These are phyloP conservation scores for Rhamnusium bicolor DNA, from an alignment of 2,888 invertebrate genomes.

Conservation along the genomic window DNA sequence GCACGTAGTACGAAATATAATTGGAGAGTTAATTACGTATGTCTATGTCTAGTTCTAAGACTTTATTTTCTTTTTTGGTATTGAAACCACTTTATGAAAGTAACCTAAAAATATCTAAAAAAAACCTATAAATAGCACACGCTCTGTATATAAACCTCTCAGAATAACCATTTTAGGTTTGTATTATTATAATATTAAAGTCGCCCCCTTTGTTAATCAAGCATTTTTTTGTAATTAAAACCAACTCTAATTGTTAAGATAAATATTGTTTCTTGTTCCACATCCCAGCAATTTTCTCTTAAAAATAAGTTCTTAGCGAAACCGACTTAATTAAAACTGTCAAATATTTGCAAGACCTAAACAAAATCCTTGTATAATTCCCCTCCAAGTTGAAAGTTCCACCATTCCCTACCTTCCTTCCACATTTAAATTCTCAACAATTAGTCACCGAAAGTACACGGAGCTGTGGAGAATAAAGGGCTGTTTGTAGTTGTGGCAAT, in stretches of 20 bases:
- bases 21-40: too few relatives aligned
- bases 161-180: too few relatives aligned
- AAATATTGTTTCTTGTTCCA: slow-evolving; percentile 1
- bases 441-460: slow-evolving; percentile 21
- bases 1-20: too few relatives aligned
- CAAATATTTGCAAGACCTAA: slow-evolving; percentile 33
- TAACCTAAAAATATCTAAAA: too few relatives aligned
- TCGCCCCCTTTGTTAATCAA: too few relatives aligned
- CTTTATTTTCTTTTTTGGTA: too few relatives aligned
- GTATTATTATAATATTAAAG: too few relatives aligned
- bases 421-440: slow-evolving; percentile 17
- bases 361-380: slow-evolving; percentile 17
- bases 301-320: not conserved
- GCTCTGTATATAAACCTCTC: too few relatives aligned
- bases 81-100: too few relatives aligned
- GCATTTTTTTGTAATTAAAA: not conserved
- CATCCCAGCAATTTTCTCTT: not conserved
- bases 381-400: not conserved
- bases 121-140: too few relatives aligned
- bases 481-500: slow-evolving; percentile 16
- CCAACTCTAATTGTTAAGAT: not conserved
- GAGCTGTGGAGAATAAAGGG: not conserved
- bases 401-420: not conserved
- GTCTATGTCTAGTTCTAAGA: too few relatives aligned
- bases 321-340: slow-evolving; percentile 28